A percentile compares a stretch with the other conserved stretches of the same genome.
Conservation (phyloP, 2,113 vertebrate genomes). For the Tyto alba region DNA sequence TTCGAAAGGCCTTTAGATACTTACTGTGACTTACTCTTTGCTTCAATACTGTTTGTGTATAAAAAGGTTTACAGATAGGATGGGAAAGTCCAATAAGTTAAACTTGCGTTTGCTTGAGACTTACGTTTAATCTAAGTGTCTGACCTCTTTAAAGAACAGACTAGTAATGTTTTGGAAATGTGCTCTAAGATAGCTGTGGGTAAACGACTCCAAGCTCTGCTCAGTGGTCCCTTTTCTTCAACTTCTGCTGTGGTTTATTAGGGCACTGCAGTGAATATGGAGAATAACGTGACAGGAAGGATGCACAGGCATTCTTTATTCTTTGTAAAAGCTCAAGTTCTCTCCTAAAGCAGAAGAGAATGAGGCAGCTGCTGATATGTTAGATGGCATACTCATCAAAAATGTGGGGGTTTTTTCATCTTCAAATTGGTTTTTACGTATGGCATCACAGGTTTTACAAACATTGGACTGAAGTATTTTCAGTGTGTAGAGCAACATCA, state of each 20-base stretch:
- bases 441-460: background rate
- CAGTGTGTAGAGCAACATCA: background rate
- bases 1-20: background rate
- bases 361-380: background rate
- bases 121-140: background rate
- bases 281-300: background rate
- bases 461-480: background rate
- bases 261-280: background rate
- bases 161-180: background rate
- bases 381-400: background rate
- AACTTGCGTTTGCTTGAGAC: background rate
- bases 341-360: background rate
- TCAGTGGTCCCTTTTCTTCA: background rate
- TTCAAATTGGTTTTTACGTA: background rate
- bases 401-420: background rate
- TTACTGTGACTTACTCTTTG: background rate
- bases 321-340: background rate
- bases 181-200: background rate
- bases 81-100: background rate
- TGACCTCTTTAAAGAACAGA: background rate
- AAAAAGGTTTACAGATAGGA: background rate
- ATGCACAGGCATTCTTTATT: background rate
- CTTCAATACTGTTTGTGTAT: background rate
- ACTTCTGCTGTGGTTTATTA: background rate
- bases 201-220: background rate